Evolutionary conservation across 30 jellyfish, hydroid and myxozoan species (phyloP), one percentile per base, ranked within the genome.

Genomic region (Clytia hemisphaerica): DNA sequence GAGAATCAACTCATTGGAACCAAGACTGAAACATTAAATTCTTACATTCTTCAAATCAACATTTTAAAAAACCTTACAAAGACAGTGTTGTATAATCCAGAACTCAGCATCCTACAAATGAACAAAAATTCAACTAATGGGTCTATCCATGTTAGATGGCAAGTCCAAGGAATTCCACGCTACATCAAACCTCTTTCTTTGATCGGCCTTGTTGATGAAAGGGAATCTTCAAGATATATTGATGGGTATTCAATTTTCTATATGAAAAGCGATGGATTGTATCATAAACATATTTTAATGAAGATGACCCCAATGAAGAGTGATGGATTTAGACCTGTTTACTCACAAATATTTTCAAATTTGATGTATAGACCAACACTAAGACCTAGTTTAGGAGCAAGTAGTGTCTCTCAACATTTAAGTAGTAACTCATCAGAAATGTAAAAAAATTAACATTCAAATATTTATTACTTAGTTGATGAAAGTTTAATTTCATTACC

Each of bases 91-190:
- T n/a, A 5, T 33, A 25, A 57, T 22, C 70, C 70, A n/a, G 51
- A 57, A 30, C 15, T 57, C 25, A 5, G 19, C 5, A 57, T 57
- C 30, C 25, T 57, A 7, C 36, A 44, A 16, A 57, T 57, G 70
- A 57, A 37, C 25, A 57, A 57, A 33, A 21, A 57, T n/a, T 6
- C 30, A 0, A 21, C 14, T 5, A 44, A 57, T 21, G 70, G 70
- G 30, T 21, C 70, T 6, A 57, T 57, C 27, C 42, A 57, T 16
- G 70, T 57, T 4, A 7, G 70, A 25, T 57, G 70, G 70, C 70
- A 57, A 21, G 70, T 57, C 30, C 70, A 57, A 57, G 70, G 70
- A 21, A 57, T 57, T 25, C 70, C 70, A n/a, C 70, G 70, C 42
- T 44, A 21, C 42, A 21, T 57, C 4, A n/a, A n/a, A 2, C 70